Base-by-base conservation (phyloP, 2,113 vertebrate species). In the Amphilophus citrinellus region DNA sequence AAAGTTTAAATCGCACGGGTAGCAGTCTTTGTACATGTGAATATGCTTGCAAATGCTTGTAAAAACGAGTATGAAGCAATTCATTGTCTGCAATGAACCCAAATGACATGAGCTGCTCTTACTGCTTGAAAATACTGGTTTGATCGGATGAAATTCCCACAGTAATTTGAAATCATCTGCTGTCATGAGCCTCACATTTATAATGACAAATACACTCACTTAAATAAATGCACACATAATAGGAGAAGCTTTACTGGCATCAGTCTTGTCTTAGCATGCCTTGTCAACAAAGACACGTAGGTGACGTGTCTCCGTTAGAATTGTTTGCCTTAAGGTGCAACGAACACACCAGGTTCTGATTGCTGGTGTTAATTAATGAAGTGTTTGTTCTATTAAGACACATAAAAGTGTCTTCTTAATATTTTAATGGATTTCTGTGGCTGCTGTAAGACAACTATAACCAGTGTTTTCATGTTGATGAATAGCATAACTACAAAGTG, bases 231-330 rank as follows among this genome's bases (percentile, higher is more conserved):
- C 5, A 18, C 9, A 56, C 20, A 57, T 22, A 76, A 77, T 27
- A 20, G 42, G 2, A 73, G 35, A 85, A 57, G 53, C 37, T 80
- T 73, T 60, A 27, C 78, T 58, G 11, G 32, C 42, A 35, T 15
- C 17, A 44, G 1, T 77, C 84, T 10, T 83, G 91, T 56, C 87
- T 60, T 37, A 63, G 62, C 91, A 53, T 76, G 91, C 65, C 77
- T 35, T 63, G 35, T 84, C 76, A 50, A 59, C 63, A 50, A 14
- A 58, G 65, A 77, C 22, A 59, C 17, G 35, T 18, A 59, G 27
- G 39, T 37, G 39, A 24, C n/a, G 24, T 39, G 44, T 22, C 2
- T 39, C 11, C 83, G 14, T 20, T 17, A 20, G 35, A 3, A 17
- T 2, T 8, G 10, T 57, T 71, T 24, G 57, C 84, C 83, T 37